Evolutionary conservation across 1,140 invertebrate species (phyloP).

Genomic region (Lordiphosa stackelbergi): DNA sequence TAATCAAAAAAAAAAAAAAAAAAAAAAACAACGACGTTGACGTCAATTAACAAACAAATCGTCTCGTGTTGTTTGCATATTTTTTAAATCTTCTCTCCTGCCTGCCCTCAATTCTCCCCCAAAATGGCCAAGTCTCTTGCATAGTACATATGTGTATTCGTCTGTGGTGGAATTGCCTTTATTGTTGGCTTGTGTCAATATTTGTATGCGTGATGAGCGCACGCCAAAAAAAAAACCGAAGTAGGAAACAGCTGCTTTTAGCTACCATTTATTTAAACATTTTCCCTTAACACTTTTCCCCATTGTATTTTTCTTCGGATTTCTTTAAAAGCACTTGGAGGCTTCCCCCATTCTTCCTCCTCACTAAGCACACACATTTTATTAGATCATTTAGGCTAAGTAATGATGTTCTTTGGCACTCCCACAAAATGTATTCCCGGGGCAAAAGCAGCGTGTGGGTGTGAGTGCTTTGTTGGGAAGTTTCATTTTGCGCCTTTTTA

Average conservation of each 20-base stretch:
- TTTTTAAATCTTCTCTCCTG: background rate
- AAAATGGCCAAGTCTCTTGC: slow-evolving; percentile 11
- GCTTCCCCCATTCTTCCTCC: background rate
- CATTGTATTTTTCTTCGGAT: too few species aligned
- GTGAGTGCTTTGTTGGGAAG: background rate
- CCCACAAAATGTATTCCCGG: background rate
- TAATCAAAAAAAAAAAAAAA: background rate
- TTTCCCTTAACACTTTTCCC: slow-evolving; percentile 7
- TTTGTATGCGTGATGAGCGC: slow-evolving; percentile 42
- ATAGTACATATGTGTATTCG: background rate
- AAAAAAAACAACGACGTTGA: slow-evolving; percentile 22
- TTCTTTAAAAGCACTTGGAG: slow-evolving; percentile 4
- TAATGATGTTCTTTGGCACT: background rate
- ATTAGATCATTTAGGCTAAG: slow-evolving; percentile 19
- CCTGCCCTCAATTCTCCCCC: background rate
- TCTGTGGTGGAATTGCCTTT: slow-evolving; percentile 1
- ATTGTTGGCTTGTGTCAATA: slow-evolving; percentile 32
- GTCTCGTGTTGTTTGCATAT: slow-evolving; percentile 33
- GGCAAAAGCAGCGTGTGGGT: slow-evolving; percentile 1
- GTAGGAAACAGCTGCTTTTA: slow-evolving; percentile 8
- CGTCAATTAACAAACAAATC: slow-evolving; percentile 62
- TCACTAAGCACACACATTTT: background rate
- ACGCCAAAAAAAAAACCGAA: slow-evolving; percentile 18
- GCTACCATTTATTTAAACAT: slow-evolving; percentile 4
- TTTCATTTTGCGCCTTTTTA: slow-evolving; percentile 12